Conservation (phyloP, 2,113 vertebrate genomes). For the Psettodes erumei region DNA sequence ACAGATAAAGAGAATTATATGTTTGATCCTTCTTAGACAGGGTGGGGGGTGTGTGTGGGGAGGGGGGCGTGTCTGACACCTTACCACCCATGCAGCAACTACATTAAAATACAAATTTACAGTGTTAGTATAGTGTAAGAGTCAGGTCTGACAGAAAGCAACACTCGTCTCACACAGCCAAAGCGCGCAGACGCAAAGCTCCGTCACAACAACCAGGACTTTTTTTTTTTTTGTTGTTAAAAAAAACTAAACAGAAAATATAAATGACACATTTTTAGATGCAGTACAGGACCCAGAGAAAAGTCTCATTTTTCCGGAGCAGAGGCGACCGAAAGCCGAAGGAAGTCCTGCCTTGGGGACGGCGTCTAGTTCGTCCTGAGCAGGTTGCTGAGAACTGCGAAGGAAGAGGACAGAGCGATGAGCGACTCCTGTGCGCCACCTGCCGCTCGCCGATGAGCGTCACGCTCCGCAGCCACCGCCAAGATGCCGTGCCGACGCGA, state of each 20-base stretch:
- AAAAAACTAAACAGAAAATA: not conserved
- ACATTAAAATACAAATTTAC: not conserved
- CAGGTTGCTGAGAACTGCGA: conserved; percentile 78
- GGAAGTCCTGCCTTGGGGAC: not conserved
- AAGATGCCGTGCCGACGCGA: too few relatives aligned
- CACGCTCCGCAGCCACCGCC: not conserved
- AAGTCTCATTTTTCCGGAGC: not conserved
- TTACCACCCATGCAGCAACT: not conserved
- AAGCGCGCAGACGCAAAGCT: conserved; percentile 3
- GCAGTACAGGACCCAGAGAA: not conserved
- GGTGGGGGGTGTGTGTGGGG: too few relatives aligned
- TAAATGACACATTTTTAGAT: not conserved
- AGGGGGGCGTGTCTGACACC: too few relatives aligned
- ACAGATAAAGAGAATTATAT: not conserved
- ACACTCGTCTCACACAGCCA: conserved; percentile 10
- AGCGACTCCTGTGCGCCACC: not conserved
- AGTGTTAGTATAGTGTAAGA: not conserved
- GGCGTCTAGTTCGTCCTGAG: conserved; percentile 66
- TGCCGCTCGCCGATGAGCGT: not conserved
- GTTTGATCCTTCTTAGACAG: not conserved
- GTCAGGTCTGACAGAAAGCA: not conserved
- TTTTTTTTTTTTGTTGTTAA: not conserved
- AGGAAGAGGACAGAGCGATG: not conserved
- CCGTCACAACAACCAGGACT: not conserved
- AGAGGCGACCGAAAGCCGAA: not conserved